These are phyloP conservation scores for Gymnoscelis rufifasciata DNA, from an alignment of 2,888 invertebrate species.

Conservation along the genomic window DNA sequence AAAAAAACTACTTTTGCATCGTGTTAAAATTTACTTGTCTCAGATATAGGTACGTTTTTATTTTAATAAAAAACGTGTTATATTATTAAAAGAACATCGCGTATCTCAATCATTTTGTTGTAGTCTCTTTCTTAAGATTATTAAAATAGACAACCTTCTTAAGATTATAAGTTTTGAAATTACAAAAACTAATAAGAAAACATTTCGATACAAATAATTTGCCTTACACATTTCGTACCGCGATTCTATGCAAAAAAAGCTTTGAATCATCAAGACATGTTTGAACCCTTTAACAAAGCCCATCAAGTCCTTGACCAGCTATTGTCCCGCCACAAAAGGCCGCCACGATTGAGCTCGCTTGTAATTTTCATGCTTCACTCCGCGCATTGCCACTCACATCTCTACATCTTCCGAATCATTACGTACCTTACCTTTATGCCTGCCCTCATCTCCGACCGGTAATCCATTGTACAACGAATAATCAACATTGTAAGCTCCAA, in stretches of 20 bases:
- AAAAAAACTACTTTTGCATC: no score
- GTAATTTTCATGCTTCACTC: constrained; percentile 74
- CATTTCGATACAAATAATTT: neutral
- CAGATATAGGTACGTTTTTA: no score
- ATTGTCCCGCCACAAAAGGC: constrained; percentile 65
- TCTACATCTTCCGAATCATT: constrained; percentile 77
- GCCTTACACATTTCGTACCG: no score
- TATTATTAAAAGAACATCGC: no score
- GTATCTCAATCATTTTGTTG: no score
- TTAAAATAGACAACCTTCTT: no score
- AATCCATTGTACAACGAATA: constrained; percentile 58
- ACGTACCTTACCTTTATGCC: constrained; percentile 69
- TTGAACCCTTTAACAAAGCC: constrained; percentile 57
- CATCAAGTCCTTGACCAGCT: constrained; percentile 73
- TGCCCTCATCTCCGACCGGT: constrained; percentile 59
- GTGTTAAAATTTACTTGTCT: no score
- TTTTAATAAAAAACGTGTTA: no score
- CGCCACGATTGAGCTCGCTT: constrained; percentile 65
- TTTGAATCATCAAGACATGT: constrained; percentile 29
- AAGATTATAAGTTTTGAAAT: no score
- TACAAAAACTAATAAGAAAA: constrained; percentile 1
- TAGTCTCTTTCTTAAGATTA: no score
- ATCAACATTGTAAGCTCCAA: constrained; percentile 44
- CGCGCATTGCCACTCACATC: constrained; percentile 69
- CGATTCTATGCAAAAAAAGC: neutral